Base-by-base conservation (phyloP, 2,797 vertebrate genomes). In the Sebastiscus tertius region DNA sequence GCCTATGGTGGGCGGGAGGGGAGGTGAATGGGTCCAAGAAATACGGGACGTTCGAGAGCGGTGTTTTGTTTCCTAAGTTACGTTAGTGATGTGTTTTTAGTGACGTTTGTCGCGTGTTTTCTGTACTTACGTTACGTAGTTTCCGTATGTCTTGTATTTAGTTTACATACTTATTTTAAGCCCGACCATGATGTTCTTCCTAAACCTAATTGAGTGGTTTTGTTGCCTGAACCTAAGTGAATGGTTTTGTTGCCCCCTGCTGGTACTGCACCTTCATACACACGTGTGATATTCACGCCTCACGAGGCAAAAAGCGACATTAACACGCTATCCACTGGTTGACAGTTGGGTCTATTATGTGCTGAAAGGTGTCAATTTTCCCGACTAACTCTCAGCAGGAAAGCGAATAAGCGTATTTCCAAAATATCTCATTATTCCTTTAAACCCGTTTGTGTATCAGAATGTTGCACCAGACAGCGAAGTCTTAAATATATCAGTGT, bases 401-500 rank as follows among this genome's bases (percentile, higher is more conserved):
- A 64, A 31, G 26, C 8, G 33, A 80, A 72, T 29, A 10, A 33
- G 29, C 2, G 2, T n/a, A 22, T 73, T 59, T 80, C 12, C 39
- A 56, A 77, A 84, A 87, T 4, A 29, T n/a, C 6, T 1, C 54
- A 81, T 80, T 68, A 49, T 52, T 75, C 18, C 75, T 85, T 81
- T 61, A 58, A 81, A 61, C 14, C 58, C 72, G 6, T 81, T 79
- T 81, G 52, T 84, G 84, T 75, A 65, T 84, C 77, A 55, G 59
- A 75, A 68, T 78, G 66, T 72, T 76, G 65, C 67, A 65, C 56
- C 83, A 77, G 80, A 75, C 85, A 65, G 65, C 34, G 75, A 79
- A 79, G 73, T 80, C 73, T 80, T 74, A 76, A 83, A 87, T 86
- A 83, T 67, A 87, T 85, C 61, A 22, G 68, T 80, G 88, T 85